Conservation (phyloP, 2,113 vertebrate species). For the Tyrannus savana region DNA sequence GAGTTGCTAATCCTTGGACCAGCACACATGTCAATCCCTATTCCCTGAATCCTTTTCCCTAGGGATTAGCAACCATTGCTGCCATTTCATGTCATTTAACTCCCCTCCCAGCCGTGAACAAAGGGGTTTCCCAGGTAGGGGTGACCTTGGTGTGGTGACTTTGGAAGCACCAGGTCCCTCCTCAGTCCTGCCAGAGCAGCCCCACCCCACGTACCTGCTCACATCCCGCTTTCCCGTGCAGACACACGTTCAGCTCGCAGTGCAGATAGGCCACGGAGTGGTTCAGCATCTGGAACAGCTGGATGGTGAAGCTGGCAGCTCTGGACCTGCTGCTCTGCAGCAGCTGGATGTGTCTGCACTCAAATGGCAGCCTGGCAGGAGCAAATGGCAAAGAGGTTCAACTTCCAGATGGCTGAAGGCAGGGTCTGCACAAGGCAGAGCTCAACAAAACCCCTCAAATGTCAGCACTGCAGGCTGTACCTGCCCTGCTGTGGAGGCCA, state of each 20-base stretch:
- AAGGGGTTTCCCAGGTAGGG: not conserved
- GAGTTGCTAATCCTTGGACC: not conserved
- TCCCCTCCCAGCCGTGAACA: accelerated
- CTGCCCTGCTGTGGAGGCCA: not conserved
- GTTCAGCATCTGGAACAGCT: constrained; percentile 85
- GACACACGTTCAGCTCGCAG: constrained; percentile 76
- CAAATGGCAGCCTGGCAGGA: constrained; percentile 45
- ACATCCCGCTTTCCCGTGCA: constrained; percentile 59
- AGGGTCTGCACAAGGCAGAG: not conserved
- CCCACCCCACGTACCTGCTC: constrained; percentile 54
- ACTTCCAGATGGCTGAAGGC: not conserved
- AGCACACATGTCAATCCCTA: not conserved
- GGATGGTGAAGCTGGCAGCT: constrained; percentile 76
- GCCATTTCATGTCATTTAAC: accelerated
- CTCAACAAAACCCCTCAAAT: no score
- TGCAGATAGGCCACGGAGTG: constrained; percentile 77
- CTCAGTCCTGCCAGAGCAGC: accelerated
- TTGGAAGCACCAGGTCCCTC: not conserved
- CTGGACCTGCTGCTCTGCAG: constrained; percentile 65
- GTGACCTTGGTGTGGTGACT: not conserved
- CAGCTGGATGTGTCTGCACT: constrained; percentile 67
- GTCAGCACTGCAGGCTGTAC: accelerated
- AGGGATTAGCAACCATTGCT: not conserved
- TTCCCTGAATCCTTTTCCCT: not conserved
- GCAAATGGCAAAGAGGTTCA: not conserved